Evolutionary conservation across 92 coral and sea anemone genomes (phyloP), one percentile per base, ranked within the genome.

Genomic region (Chrysogorgia sp.): DNA sequence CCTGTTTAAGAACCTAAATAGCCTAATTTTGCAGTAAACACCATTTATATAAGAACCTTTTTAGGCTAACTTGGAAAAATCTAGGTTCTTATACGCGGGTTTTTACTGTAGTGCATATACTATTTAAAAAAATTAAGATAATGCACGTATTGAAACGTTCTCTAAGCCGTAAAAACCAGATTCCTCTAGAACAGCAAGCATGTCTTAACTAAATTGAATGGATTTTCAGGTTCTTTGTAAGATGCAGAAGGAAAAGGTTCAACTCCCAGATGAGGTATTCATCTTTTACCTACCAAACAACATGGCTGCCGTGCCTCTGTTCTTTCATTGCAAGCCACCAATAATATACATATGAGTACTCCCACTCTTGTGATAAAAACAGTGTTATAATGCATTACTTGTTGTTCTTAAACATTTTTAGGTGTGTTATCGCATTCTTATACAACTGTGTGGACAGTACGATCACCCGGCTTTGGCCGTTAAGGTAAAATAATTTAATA

Each of bases 381-480:
- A 0, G 10, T 56, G 24, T 56, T 28, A 12, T 12, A 12, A 2
- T 20, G 2, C 1, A 12, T 61, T 65, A 37, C 34, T 29, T 59
- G 20, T 29, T 5, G 14, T 35, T 56, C n/a, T 29, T 28, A 17
- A 17, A 49, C n/a, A 17, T 58, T 52, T 77, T 14, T 60, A 94
- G 98, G 98, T 94, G 21, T 94, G 97, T 61, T 94, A 88, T 68
- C 86, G 98, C 62, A 93, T 94, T 67, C 64, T 94, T 14, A 94
- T 94, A 97, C 92, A 89, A 61, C 88, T 94, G 17, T 94, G 98
- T 82, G 98, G 98, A 0, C 97, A 94, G 82, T 91, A 86, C 61
- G 98, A 96, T 7, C 97, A 91, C 28, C 98, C 98, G 0, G 97
- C 98, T 10, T 81, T 94, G 13, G 98, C 98, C 13, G 98, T 94